These are phyloP conservation scores for Pomacea maculata DNA, from an alignment of 1,140 invertebrate species.

Conservation along the genomic window DNA sequence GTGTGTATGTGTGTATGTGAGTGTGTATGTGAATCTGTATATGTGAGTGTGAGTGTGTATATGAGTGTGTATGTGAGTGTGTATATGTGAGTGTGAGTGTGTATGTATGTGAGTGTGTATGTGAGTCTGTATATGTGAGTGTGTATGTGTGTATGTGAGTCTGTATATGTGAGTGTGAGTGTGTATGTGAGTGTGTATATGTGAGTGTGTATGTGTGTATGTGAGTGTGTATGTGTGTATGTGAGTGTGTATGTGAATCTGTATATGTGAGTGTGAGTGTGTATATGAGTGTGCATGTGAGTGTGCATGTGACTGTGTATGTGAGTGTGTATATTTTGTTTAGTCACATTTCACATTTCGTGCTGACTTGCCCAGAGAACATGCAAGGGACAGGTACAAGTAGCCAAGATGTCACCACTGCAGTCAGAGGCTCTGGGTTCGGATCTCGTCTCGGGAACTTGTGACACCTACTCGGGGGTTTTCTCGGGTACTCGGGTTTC, in stretches of 20 bases:
- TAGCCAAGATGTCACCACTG: too few species aligned
- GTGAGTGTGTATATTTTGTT: not conserved
- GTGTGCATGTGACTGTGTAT: slow-evolving; percentile 2
- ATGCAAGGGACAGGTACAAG: too few species aligned
- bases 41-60: slow-evolving; percentile 7
- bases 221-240: slow-evolving; percentile 2
- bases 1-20: slow-evolving; percentile 13
- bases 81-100: too few species aligned
- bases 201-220: slow-evolving; percentile 13
- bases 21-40: too few species aligned
- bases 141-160: slow-evolving; percentile 13
- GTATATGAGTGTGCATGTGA: slow-evolving; percentile 9
- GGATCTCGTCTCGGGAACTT: not conserved
- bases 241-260: slow-evolving; percentile 19
- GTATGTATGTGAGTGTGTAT: slow-evolving; percentile 22
- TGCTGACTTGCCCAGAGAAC: too few species aligned
- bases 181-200: not conserved
- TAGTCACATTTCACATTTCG: too few species aligned
- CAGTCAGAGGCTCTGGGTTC: too few species aligned
- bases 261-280: slow-evolving; percentile 11
- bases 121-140: slow-evolving; percentile 23
- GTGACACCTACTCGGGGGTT: too few species aligned
- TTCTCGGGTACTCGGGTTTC: not conserved
- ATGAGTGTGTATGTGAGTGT: slow-evolving; percentile 4
- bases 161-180: slow-evolving; percentile 5